Evolutionary conservation across 1,140 invertebrate genomes (phyloP).

Genomic region (Potamilus streckersoni): DNA sequence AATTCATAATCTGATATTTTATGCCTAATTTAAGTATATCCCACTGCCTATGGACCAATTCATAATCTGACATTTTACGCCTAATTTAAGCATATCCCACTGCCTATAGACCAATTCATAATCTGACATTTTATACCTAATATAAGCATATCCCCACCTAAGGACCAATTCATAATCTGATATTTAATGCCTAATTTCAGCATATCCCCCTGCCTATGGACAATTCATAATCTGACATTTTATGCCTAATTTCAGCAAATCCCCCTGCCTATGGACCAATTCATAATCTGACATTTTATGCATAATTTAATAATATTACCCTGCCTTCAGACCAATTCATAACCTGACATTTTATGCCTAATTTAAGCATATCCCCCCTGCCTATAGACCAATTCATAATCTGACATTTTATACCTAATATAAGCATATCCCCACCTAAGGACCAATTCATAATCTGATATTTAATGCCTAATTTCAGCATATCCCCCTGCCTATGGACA

Average conservation of each 20-base stretch:
- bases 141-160: no score
- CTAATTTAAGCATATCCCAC: constrained; percentile 50
- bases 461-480: constrained; percentile 74
- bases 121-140: no score
- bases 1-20: constrained; percentile 74
- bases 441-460: no score
- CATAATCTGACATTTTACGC: constrained; percentile 49
- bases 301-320: constrained; percentile 84
- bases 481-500: constrained; percentile 95
- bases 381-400: no score
- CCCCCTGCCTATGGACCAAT: constrained; percentile 95
- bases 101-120: constrained; percentile 18
- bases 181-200: constrained; percentile 71
- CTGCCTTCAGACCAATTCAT: constrained; percentile 92
- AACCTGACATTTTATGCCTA: no score
- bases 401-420: no score
- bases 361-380: constrained; percentile 57
- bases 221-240: constrained; percentile 74
- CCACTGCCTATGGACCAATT: constrained; percentile 94
- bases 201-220: constrained; percentile 95
- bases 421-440: no score
- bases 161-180: no score
- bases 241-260: constrained; percentile 78
- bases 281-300: constrained; percentile 67
- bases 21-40: constrained; percentile 80